Percentiles rank a stretch among this genome's conserved stretches.
phyloP scores from a whole-genome alignment of 2,797 vertebrate species.

The Heteromormyrus szaboi region DNA sequence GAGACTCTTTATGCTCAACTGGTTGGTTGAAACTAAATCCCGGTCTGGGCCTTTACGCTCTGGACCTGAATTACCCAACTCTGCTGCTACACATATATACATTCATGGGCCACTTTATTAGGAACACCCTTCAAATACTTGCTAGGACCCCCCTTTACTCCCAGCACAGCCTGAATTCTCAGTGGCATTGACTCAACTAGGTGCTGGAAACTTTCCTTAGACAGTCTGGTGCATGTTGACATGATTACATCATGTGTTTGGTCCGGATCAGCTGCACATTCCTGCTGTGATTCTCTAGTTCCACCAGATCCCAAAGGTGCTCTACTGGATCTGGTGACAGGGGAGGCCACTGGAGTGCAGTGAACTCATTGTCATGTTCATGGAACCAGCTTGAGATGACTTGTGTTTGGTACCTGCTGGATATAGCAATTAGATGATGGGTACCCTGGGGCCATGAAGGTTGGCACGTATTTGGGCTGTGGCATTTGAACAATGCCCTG shows the following conservation, averaged over 20 bases:
- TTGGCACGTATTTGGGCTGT: not conserved
- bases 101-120: not conserved
- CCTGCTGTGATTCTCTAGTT: not conserved
- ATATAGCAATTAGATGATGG: not conserved
- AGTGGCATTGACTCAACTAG: not conserved
- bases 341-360: not conserved
- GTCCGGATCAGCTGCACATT: not conserved
- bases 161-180: not conserved
- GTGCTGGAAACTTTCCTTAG: not conserved
- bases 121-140: not conserved
- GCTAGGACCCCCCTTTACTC: not conserved
- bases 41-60: not conserved
- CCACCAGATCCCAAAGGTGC: not conserved
- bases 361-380: not conserved
- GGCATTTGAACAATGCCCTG: not conserved
- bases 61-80: not conserved
- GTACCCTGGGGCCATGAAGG: not conserved
- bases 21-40: not conserved
- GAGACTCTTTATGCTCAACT: not conserved
- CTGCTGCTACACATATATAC: not conserved
- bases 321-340: not conserved
- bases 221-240: not conserved
- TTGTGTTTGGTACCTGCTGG: not conserved
- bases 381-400: not conserved
- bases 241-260: not conserved